A percentile compares a stretch with the other conserved stretches of the same genome.
Evolutionary conservation across 2,888 invertebrate genomes (phyloP).

Genomic region (Elegia similella): DNA sequence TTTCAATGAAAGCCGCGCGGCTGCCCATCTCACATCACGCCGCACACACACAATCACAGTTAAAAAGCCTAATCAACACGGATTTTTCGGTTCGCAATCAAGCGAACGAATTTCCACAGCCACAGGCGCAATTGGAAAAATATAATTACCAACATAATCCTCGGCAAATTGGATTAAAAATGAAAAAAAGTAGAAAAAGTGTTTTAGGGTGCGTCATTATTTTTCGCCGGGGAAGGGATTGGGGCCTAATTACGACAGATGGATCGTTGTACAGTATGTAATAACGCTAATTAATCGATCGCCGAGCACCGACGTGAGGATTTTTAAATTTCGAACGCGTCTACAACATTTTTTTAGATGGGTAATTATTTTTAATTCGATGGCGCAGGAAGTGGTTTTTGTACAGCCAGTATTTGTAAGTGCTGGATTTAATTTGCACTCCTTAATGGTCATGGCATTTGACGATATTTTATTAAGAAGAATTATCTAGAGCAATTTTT

Average conservation of each 20-base stretch:
- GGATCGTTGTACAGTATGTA: slow-evolving; percentile 74
- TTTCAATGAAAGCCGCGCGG: slow-evolving; percentile 4
- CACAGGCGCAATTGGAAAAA: slow-evolving; percentile 77
- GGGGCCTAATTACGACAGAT: slow-evolving; percentile 78
- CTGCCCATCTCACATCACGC: background rate
- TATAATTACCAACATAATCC: slow-evolving; percentile 83
- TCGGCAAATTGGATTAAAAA: slow-evolving; percentile 82
- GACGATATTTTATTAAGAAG: background rate
- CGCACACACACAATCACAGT: slow-evolving; percentile 45
- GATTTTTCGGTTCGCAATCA: slow-evolving; percentile 72
- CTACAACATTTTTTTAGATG: slow-evolving; percentile 26
- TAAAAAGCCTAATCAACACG: slow-evolving; percentile 74
- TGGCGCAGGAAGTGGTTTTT: slow-evolving; percentile 8
- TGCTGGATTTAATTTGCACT: background rate
- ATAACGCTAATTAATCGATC: slow-evolving; percentile 80
- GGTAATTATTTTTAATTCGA: slow-evolving; percentile 24
- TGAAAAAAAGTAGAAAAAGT: slow-evolving; percentile 76
- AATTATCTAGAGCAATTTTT: too few species aligned
- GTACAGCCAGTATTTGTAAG: slow-evolving; percentile 4
- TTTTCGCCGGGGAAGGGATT: slow-evolving; percentile 74
- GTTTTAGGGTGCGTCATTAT: slow-evolving; percentile 81
- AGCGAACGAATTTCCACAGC: slow-evolving; percentile 65
- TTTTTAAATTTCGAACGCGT: slow-evolving; percentile 49
- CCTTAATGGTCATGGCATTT: background rate
- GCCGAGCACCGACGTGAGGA: slow-evolving; percentile 48